Evolutionary conservation across 2,888 invertebrate species (phyloP).

Genomic region (Xylota segnis): DNA sequence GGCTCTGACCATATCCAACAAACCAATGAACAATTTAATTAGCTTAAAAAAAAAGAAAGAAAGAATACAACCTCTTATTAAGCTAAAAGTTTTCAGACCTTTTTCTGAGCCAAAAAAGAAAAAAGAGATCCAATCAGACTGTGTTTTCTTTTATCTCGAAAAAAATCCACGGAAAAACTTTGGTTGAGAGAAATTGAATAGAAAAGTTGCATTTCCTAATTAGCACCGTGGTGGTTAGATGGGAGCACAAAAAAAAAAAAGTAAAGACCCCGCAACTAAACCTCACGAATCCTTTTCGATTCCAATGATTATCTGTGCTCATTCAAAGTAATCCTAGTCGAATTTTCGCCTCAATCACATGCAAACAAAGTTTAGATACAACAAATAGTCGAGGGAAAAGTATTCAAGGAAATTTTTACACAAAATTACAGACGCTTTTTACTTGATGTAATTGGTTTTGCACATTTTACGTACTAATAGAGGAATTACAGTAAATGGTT

Average conservation of each 20-base stretch:
- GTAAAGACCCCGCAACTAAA: slow-evolving; percentile 34
- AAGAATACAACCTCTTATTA: slow-evolving; percentile 36
- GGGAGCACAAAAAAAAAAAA: neutral
- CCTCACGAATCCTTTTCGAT: slow-evolving; percentile 62
- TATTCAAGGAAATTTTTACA: slow-evolving; percentile 7
- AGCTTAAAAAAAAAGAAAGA: slow-evolving; percentile 19
- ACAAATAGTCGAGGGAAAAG: neutral
- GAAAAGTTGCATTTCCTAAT: slow-evolving; percentile 71
- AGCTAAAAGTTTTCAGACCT: slow-evolving; percentile 52
- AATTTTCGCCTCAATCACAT: slow-evolving; percentile 12
- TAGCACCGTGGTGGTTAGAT: slow-evolving; percentile 50
- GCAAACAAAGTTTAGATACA: neutral
- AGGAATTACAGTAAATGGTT: too few species aligned
- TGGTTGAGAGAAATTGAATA: slow-evolving; percentile 62
- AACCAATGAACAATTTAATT: slow-evolving; percentile 61
- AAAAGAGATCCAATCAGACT: slow-evolving; percentile 17
- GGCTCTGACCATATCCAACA: slow-evolving; percentile 31
- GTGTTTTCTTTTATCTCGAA: slow-evolving; percentile 14
- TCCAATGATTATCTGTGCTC: slow-evolving; percentile 39
- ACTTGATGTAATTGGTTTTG: too few species aligned
- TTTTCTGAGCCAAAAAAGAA: neutral
- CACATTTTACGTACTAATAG: too few species aligned
- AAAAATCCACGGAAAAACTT: slow-evolving; percentile 37
- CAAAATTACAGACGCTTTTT: neutral
- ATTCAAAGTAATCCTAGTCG: slow-evolving; percentile 13